Percentiles rank a stretch among this genome's conserved stretches.
phyloP scores from a whole-genome alignment of 2,797 vertebrate genomes.

The Cirrhinus mrigala region DNA sequence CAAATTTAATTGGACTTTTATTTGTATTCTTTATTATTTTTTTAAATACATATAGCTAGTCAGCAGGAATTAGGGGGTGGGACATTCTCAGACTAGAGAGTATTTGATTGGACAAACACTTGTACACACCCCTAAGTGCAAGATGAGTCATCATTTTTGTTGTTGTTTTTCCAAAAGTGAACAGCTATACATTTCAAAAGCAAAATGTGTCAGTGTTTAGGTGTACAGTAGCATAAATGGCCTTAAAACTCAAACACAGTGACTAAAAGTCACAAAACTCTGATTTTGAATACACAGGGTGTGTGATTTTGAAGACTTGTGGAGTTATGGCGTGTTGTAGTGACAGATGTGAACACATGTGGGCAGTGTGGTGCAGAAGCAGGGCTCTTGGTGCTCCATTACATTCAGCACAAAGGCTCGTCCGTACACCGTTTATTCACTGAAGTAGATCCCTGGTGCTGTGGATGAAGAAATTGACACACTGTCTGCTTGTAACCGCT shows the following conservation, averaged over 20 bases:
- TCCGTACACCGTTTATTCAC: background rate
- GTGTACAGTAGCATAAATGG: background rate
- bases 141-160: background rate
- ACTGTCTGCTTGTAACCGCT: conserved; percentile 3
- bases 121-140: background rate
- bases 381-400: background rate
- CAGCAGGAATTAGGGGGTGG: background rate
- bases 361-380: conserved; percentile 52
- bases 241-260: background rate
- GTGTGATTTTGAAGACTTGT: background rate
- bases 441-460: background rate
- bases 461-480: background rate
- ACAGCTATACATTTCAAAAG: background rate
- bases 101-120: background rate
- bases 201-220: background rate
- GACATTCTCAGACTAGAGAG: background rate
- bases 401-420: background rate
- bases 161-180: background rate
- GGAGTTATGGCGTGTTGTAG: background rate
- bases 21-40: too few species aligned
- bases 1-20: background rate
- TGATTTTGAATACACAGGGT: background rate
- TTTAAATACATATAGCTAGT: background rate
- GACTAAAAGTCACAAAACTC: too few species aligned
- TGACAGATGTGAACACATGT: conserved; percentile 47